Evolutionary conservation across 2,888 invertebrate genomes (phyloP), one percentile per base, ranked within the genome.

Genomic region (Venustoraphidia nigricollis): DNA sequence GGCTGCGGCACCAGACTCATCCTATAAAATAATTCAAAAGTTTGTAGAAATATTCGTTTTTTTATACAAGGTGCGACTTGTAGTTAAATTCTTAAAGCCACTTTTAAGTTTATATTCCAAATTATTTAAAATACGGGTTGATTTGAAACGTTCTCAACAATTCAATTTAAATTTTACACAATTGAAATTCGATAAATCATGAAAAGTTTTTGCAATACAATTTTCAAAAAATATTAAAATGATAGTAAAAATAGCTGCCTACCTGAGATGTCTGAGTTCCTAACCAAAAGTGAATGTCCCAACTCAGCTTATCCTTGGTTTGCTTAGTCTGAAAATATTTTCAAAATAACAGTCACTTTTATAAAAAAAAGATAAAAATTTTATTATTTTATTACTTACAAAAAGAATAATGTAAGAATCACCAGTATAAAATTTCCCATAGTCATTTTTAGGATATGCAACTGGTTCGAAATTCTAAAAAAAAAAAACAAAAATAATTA

Each of bases 241-340:
- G 17, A 17, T 17, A 17, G 17, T 17, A 17, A 17, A 17, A 17
- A 17, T 17, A 17, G 3, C 34, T 36, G 45, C 54, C 59, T 60
- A 76, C 77, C 66, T 82, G 82, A 0, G 81, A 76, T 0, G 87
- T 85, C 59, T 86, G 75, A 40, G 76, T 76, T 36, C 91, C 92
- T 40, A 92, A 73, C 91, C 92, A 92, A 67, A 85, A 92, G 66
- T 90, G 87, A 45, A 90, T 79, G 61, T 92, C 84, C 83, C 88
- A 90, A 27, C 75, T 70, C 10, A 81, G 66, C n/a, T 72, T 69
- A 56, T 77, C 78, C 50, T 71, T 71, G 58, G 76, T 77, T 46
- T 79, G 68, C 60, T 77, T 79, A 1, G 87, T 86, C 87, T 88
- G 63, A 40, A 68, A 68, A 53, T n/a, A 39, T 10, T 10, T 34